Evolutionary conservation across 2,888 invertebrate genomes (phyloP).

Genomic region (Petrolisthes cinctipes): DNA sequence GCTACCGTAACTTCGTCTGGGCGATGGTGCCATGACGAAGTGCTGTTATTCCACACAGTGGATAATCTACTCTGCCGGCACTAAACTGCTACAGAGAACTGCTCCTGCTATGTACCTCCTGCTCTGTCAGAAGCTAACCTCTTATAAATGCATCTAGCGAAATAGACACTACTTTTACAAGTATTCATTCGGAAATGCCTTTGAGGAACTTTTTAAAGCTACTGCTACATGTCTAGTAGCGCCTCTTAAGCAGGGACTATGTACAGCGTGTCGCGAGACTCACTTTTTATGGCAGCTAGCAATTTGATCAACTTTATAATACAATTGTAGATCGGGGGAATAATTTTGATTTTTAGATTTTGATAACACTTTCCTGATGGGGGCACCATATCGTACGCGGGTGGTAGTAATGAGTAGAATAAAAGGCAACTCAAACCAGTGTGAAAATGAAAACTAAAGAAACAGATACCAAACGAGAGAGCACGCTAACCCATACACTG

Average conservation of each 20-base stretch:
- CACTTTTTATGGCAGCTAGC: conserved; percentile 46
- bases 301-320: conserved; percentile 50
- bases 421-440: background rate
- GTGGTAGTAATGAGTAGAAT: conserved; percentile 9
- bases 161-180: conserved; percentile 47
- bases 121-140: conserved; percentile 53
- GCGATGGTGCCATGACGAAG: conserved; percentile 23
- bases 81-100: conserved; percentile 58
- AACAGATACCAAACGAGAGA: background rate
- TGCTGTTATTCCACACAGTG: conserved; percentile 56
- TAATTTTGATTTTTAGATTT: conserved; percentile 58
- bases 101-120: conserved; percentile 45
- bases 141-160: conserved; percentile 56
- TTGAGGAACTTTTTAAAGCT: conserved; percentile 56
- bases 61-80: conserved; percentile 44
- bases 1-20: conserved; percentile 33
- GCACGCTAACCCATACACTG: conserved; percentile 14
- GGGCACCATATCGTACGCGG: conserved; percentile 53
- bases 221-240: conserved; percentile 44
- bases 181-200: conserved; percentile 46
- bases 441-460: background rate
- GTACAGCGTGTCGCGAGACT: conserved; percentile 53
- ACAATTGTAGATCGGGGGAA: conserved; percentile 60
- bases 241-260: conserved; percentile 49
- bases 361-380: conserved; percentile 58